A percentile compares a stretch with the other conserved stretches of the same genome.
Conservation (phyloP, 1,140 invertebrate genomes). For the Delia radicum region DNA sequence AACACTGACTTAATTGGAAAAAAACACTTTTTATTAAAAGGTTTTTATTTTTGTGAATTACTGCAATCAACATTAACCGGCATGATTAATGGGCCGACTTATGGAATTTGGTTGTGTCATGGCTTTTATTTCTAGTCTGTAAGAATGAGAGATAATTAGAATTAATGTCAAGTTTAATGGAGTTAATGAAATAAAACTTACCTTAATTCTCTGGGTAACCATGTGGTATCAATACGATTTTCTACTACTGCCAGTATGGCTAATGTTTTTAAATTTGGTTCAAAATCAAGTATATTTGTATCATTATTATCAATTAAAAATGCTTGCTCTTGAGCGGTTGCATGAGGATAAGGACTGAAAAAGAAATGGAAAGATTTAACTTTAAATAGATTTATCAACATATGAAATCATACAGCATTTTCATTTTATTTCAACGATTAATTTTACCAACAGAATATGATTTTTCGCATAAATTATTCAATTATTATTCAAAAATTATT, state of each 20-base stretch:
- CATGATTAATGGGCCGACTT: constrained; percentile 50
- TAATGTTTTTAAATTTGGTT: constrained; percentile 70
- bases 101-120: constrained; percentile 58
- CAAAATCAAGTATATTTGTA: constrained; percentile 74
- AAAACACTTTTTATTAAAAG: not conserved
- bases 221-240: constrained; percentile 63
- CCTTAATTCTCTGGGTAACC: constrained; percentile 65
- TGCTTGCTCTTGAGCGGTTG: constrained; percentile 26
- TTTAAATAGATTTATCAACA: too few species aligned
- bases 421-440: too few species aligned
- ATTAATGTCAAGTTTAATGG: not conserved
- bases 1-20: not conserved
- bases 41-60: not conserved
- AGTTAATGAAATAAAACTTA: constrained; percentile 35
- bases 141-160: constrained; percentile 4
- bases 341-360: constrained; percentile 24
- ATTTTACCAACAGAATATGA: too few species aligned
- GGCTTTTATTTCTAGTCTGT: constrained; percentile 57
- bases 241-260: constrained; percentile 65
- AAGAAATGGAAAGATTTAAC: too few species aligned
- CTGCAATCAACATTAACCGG: constrained; percentile 38
- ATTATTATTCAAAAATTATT: too few species aligned
- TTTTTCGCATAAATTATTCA: too few species aligned
- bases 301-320: constrained; percentile 75
- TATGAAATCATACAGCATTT: too few species aligned